Percentiles rank a stretch among this genome's conserved stretches.
Evolutionary conservation across 1,140 invertebrate species (phyloP).

Genomic region (Helicorthomorpha holstii): DNA sequence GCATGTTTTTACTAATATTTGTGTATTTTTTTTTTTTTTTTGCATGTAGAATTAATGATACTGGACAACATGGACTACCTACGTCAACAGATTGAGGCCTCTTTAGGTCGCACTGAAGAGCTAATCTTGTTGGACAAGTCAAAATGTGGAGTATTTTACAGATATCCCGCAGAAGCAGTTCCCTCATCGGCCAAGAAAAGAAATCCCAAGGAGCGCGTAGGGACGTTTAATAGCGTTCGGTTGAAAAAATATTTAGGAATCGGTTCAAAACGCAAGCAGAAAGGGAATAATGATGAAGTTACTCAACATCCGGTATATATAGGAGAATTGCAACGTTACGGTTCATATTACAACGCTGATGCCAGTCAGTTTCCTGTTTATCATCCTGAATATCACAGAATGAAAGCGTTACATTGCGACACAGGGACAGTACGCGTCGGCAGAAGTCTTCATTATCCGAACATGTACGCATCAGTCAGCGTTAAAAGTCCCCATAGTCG

Average conservation of each 20-base stretch:
- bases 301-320: neutral
- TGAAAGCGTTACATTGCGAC: neutral
- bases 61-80: neutral
- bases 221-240: constrained; percentile 5
- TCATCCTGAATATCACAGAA: neutral
- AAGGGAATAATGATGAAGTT: neutral
- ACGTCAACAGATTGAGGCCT: neutral
- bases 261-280: neutral
- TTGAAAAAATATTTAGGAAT: constrained; percentile 4
- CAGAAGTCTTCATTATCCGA: constrained; percentile 1
- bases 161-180: neutral
- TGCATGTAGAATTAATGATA: no score
- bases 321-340: neutral
- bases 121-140: neutral
- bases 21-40: no score
- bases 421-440: neutral
- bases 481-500: neutral
- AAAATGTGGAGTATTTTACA: neutral
- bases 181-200: neutral
- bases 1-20: no score
- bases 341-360: neutral
- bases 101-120: neutral
- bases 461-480: neutral
- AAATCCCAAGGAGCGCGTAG: neutral
- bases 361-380: neutral